Conservation (phyloP, 2,113 vertebrate species). For the Aspidoscelis tigris region DNA sequence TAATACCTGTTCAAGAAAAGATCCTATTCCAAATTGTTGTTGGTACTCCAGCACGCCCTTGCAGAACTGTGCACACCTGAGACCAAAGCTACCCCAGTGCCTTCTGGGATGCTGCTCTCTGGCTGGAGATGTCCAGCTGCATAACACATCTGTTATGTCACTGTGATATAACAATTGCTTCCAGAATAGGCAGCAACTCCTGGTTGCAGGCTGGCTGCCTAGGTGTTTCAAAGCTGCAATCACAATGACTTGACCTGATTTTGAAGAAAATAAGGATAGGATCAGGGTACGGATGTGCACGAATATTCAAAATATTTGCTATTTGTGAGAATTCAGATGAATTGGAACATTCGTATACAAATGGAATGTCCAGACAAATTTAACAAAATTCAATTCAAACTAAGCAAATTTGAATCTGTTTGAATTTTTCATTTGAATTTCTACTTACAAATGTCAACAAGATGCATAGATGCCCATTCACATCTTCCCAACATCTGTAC, state of each 20-base stretch:
- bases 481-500: too few relatives aligned
- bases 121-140: background rate
- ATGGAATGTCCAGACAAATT: too few relatives aligned
- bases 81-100: background rate
- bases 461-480: too few relatives aligned
- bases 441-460: too few relatives aligned
- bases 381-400: too few relatives aligned
- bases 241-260: background rate
- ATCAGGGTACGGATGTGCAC: background rate
- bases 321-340: too few relatives aligned
- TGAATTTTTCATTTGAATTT: too few relatives aligned
- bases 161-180: background rate
- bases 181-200: background rate
- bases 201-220: background rate
- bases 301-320: too few relatives aligned
- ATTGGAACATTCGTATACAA: too few relatives aligned
- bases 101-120: background rate
- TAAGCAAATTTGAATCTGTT: too few relatives aligned
- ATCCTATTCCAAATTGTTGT: background rate
- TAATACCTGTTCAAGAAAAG: background rate
- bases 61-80: background rate
- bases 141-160: background rate
- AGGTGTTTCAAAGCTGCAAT: background rate
- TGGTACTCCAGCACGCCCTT: background rate
- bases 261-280: background rate